phyloP scores from a whole-genome alignment of 2,113 vertebrate species.

The Petroica traversi region DNA sequence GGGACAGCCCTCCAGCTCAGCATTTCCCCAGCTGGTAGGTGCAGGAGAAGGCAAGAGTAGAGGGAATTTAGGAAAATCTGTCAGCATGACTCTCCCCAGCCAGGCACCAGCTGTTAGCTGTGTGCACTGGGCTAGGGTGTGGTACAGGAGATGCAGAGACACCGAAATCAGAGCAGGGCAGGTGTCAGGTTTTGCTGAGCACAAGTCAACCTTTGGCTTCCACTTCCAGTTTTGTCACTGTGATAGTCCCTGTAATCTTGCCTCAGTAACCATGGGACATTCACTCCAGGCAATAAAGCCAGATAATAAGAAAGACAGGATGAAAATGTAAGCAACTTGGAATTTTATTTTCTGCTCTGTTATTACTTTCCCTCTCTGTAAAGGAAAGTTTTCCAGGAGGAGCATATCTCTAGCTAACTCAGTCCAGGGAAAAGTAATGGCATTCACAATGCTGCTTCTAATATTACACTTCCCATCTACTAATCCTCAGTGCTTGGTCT shows the following conservation, averaged over 20 bases:
- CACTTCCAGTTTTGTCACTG: not conserved
- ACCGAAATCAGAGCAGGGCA: not conserved
- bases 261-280: not conserved
- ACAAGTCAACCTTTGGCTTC: not conserved
- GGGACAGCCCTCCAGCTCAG: rapidly evolving
- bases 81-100: not conserved
- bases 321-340: not conserved
- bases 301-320: not conserved
- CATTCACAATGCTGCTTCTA: conserved; percentile 16
- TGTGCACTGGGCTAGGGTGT: rapidly evolving
- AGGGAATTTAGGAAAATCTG: not conserved
- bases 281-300: not conserved
- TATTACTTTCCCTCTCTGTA: not conserved
- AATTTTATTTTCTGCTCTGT: not conserved
- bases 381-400: not conserved
- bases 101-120: rapidly evolving
- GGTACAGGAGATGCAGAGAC: not conserved
- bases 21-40: rapidly evolving
- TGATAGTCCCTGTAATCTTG: not conserved
- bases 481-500: not conserved
- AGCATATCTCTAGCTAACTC: not conserved
- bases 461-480: not conserved
- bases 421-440: not conserved
- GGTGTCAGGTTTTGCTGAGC: not conserved
- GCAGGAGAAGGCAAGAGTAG: not conserved